A percentile compares a stretch with the other conserved stretches of the same genome.
phyloP scores from a whole-genome alignment of 2,888 invertebrate species.

The Pyrgus malvae region DNA sequence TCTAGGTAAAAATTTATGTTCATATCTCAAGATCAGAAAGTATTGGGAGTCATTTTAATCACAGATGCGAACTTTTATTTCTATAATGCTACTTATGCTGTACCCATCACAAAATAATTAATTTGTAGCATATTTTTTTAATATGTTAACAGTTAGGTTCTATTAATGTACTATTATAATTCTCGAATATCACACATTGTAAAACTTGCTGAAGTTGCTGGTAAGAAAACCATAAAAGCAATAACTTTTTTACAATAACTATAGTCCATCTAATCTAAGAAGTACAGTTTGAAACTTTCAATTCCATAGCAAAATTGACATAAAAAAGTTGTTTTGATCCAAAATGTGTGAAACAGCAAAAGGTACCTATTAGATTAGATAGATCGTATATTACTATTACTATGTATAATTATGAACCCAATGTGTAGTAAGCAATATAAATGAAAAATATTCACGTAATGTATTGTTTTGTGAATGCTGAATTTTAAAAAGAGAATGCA shows the following conservation, averaged over 20 bases:
- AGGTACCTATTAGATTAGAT: too few relatives aligned
- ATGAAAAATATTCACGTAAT: background rate
- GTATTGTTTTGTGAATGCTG: constrained; percentile 29
- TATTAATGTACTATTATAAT: constrained; percentile 11
- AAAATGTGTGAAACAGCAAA: too few relatives aligned
- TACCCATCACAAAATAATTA: constrained; percentile 47
- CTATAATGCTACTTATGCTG: constrained; percentile 39
- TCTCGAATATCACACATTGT: constrained; percentile 32
- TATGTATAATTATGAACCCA: constrained; percentile 32
- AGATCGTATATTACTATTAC: too few relatives aligned
- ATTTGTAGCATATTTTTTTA: constrained; percentile 38
- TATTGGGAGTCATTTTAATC: background rate
- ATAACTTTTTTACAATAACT: constrained; percentile 32
- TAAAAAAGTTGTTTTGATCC: too few relatives aligned
- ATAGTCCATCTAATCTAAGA: too few relatives aligned
- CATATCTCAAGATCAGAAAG: too few relatives aligned
- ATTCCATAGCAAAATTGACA: too few relatives aligned
- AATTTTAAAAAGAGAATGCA: constrained; percentile 35
- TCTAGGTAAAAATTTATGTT: background rate
- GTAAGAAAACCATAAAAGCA: constrained; percentile 56
- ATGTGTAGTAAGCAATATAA: constrained; percentile 13
- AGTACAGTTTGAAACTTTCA: too few relatives aligned
- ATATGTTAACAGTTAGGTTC: constrained; percentile 31
- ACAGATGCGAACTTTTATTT: constrained; percentile 18
- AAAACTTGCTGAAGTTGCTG: constrained; percentile 29